Percentiles rank a stretch among this genome's conserved stretches.
phyloP scores from a whole-genome alignment of 1,140 invertebrate genomes.

The Lepidurus arcticus region DNA sequence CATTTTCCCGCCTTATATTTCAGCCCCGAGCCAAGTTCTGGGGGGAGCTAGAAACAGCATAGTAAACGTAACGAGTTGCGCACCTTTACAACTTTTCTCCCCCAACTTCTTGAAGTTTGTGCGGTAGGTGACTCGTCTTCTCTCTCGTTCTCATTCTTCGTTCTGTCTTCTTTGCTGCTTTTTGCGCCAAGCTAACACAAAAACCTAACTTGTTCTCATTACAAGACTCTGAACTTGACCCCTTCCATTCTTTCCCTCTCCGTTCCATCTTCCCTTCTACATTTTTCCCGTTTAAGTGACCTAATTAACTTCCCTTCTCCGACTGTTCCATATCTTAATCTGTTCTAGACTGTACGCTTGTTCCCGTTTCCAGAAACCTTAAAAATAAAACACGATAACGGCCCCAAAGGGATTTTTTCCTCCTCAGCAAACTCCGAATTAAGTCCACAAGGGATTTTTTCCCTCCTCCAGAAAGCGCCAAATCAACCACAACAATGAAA shows the following conservation, averaged over 20 bases:
- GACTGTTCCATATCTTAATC: neutral
- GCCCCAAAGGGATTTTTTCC: too few species aligned
- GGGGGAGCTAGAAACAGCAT: neutral
- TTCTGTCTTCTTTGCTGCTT: neutral
- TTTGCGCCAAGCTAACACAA: neutral
- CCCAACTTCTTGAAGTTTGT: neutral
- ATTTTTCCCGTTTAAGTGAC: neutral
- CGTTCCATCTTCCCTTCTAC: neutral
- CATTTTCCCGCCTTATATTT: slow-evolving; percentile 15
- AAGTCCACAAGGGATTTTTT: too few species aligned
- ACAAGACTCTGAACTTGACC: slow-evolving; percentile 10
- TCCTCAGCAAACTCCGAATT: too few species aligned
- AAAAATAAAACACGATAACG: neutral
- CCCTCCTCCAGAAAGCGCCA: too few species aligned
- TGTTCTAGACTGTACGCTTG: neutral
- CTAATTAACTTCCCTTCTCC: neutral
- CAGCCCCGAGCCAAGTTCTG: neutral
- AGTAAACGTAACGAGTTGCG: neutral
- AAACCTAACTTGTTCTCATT: slow-evolving; percentile 13
- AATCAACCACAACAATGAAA: neutral
- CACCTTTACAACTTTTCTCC: neutral
- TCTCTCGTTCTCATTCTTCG: neutral
- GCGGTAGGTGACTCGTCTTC: neutral
- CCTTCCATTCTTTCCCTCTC: neutral
- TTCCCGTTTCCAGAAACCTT: too few species aligned